These are phyloP conservation scores for Elachura formosa DNA, from an alignment of 2,113 vertebrate species.

Conservation along the genomic window DNA sequence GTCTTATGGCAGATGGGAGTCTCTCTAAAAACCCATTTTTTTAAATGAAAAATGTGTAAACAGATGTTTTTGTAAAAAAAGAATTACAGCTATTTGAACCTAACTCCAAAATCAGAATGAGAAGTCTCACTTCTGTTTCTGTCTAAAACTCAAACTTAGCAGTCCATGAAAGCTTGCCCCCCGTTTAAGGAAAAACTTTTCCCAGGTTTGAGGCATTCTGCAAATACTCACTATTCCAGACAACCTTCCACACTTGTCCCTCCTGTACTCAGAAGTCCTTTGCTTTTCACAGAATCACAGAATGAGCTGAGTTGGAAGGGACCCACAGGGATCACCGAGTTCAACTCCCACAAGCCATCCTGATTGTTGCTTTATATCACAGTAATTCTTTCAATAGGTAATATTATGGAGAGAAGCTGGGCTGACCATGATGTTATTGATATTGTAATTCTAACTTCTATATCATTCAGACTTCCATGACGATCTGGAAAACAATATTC, in stretches of 20 bases:
- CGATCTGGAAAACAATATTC: neutral
- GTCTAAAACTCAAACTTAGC: neutral
- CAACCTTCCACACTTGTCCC: neutral
- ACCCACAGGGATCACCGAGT: rapidly evolving
- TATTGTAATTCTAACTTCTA: neutral
- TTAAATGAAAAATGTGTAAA: neutral
- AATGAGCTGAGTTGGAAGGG: neutral
- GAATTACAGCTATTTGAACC: neutral
- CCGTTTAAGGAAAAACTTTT: neutral
- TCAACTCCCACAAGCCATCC: neutral
- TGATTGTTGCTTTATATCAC: neutral
- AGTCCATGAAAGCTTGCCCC: neutral
- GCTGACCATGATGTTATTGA: neutral
- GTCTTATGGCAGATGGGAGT: neutral
- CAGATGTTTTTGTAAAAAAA: rapidly evolving
- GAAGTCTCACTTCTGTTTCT: neutral
- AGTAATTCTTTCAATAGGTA: neutral
- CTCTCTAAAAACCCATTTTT: neutral
- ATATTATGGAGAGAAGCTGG: neutral
- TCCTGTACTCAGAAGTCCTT: neutral
- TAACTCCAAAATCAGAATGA: neutral
- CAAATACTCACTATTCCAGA: neutral
- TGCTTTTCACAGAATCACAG: neutral
- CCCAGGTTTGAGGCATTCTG: neutral
- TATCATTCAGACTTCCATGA: neutral